Conservation (phyloP, 2,113 vertebrate genomes). For the Serinus canaria region DNA sequence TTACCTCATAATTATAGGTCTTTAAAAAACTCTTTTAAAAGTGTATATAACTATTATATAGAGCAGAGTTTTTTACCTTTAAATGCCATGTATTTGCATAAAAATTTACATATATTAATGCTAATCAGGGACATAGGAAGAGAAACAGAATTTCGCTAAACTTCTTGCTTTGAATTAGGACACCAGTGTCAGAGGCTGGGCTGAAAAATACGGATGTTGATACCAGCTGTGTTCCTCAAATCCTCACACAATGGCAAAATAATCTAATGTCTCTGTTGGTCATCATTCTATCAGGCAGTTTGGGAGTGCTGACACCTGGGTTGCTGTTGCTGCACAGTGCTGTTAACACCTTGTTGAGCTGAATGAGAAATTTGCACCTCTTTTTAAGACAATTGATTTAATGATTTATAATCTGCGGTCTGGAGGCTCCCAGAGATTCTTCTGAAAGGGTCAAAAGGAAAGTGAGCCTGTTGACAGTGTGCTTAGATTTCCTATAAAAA, state of each 20-base stretch:
- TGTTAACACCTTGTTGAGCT: constrained; percentile 16
- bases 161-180: not conserved
- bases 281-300: not conserved
- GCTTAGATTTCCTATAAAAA: not conserved
- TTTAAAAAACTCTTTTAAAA: not conserved
- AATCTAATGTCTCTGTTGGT: not conserved
- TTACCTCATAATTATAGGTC: not conserved
- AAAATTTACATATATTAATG: constrained; percentile 4
- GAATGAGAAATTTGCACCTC: not conserved
- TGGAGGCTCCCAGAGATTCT: not conserved
- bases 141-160: not conserved
- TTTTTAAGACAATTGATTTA: constrained; percentile 12
- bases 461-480: not conserved
- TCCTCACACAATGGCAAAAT: not conserved
- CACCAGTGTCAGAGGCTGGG: not conserved
- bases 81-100: not conserved
- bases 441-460: not conserved
- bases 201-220: not conserved
- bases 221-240: not conserved
- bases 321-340: not conserved
- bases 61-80: not conserved
- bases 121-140: not conserved
- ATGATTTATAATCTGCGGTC: not conserved
- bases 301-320: not conserved
- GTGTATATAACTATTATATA: not conserved